Conservation (phyloP, 2,888 invertebrate genomes). For the Lamproptera curius region DNA sequence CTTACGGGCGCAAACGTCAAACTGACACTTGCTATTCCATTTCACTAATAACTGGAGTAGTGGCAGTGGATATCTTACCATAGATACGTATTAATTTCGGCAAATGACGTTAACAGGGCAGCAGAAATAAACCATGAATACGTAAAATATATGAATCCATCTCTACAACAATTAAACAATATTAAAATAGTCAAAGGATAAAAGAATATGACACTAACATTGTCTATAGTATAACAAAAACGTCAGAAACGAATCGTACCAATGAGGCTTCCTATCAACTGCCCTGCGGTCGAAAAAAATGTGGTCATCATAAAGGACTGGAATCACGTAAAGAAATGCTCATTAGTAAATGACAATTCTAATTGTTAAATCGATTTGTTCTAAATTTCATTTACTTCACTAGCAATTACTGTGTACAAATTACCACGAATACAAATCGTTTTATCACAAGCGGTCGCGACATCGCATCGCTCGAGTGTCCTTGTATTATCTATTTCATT, state of each 20-base stretch:
- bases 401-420: neutral
- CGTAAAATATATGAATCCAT: no score
- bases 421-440: slow-evolving; percentile 8
- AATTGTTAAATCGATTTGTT: neutral
- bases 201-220: no score
- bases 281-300: no score
- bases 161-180: no score
- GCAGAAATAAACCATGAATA: no score
- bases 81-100: no score
- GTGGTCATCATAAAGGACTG: no score
- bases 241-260: no score
- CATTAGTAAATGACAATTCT: neutral
- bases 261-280: no score
- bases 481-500: slow-evolving; percentile 34
- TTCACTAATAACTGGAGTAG: slow-evolving; percentile 23
- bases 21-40: slow-evolving; percentile 36
- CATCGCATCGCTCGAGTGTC: slow-evolving; percentile 29
- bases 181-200: no score
- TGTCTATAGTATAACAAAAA: no score
- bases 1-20: slow-evolving; percentile 60
- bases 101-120: no score
- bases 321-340: neutral
- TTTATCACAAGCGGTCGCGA: slow-evolving; percentile 20
- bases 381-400: neutral
- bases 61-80: slow-evolving; percentile 12